A percentile compares a stretch with the other conserved stretches of the same genome.
phyloP scores from a whole-genome alignment of 1,140 invertebrate genomes.

The Zaprionus inermis region DNA sequence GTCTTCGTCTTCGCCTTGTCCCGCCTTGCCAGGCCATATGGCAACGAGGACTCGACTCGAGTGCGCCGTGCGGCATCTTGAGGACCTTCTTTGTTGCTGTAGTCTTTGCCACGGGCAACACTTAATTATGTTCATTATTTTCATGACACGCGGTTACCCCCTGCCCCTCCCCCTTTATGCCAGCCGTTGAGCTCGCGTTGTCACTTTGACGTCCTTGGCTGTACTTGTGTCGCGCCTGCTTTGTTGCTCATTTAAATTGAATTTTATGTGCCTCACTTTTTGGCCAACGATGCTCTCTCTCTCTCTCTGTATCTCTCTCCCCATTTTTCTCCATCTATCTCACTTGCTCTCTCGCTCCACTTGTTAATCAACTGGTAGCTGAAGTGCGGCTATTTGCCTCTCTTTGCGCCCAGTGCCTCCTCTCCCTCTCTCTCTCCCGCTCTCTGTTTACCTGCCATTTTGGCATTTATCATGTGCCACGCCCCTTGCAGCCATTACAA shows the following conservation, averaged over 20 bases:
- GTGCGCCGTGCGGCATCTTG: constrained; percentile 13
- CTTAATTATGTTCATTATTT: constrained; percentile 83
- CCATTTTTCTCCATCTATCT: constrained; percentile 26
- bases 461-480: constrained; percentile 56
- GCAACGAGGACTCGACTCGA: constrained; percentile 6
- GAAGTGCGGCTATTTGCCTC: constrained; percentile 26
- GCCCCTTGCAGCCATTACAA: constrained; percentile 71
- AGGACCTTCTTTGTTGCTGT: constrained; percentile 34
- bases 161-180: constrained; percentile 10
- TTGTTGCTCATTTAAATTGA: constrained; percentile 76
- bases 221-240: not conserved
- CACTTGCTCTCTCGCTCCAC: constrained; percentile 13
- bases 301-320: constrained; percentile 1
- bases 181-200: constrained; percentile 26
- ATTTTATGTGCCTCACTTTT: constrained; percentile 61
- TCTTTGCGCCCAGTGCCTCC: constrained; percentile 1
- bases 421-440: not conserved
- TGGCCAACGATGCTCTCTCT: not conserved
- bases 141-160: constrained; percentile 73
- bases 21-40: constrained; percentile 23
- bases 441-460: constrained; percentile 55
- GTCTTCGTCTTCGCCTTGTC: not conserved
- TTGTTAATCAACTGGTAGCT: constrained; percentile 70
- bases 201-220: constrained; percentile 24
- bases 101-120: constrained; percentile 76